These are phyloP conservation scores for Muscicapa comitata DNA, from an alignment of 2,797 vertebrate species.

Conservation along the genomic window DNA sequence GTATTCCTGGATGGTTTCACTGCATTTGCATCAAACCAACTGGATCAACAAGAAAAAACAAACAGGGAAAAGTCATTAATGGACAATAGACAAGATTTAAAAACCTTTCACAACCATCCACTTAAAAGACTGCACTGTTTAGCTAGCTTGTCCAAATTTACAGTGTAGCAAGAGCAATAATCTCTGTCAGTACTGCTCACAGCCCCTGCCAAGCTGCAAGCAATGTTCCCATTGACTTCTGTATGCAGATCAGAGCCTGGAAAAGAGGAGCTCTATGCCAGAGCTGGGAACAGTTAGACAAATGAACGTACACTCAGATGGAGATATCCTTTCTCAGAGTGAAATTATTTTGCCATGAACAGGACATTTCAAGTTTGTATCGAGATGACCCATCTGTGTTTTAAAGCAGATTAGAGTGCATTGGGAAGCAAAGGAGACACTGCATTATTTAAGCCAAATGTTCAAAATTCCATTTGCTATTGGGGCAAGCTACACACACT, in stretches of 20 bases:
- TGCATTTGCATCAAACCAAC: constrained; percentile 22
- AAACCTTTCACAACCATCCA: constrained; percentile 26
- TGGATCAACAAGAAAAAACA: constrained; percentile 19
- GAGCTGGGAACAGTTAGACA: background rate
- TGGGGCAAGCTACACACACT: background rate
- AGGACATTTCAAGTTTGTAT: background rate
- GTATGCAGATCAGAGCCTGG: background rate
- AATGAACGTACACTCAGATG: background rate
- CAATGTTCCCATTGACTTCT: constrained; percentile 11
- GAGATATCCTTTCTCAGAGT: background rate
- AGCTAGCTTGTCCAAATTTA: constrained; percentile 37
- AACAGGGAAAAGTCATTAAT: background rate
- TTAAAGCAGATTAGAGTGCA: background rate
- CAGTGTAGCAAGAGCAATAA: constrained; percentile 28
- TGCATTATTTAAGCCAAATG: background rate
- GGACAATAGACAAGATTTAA: constrained; percentile 33
- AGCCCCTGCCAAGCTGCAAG: constrained; percentile 15
- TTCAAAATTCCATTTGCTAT: constrained; percentile 14
- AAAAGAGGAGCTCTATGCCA: background rate
- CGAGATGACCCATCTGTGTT: background rate
- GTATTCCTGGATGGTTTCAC: background rate
- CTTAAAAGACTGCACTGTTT: constrained; percentile 33
- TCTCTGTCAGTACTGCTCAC: background rate
- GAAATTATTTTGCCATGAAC: background rate
- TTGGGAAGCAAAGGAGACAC: background rate